phyloP scores from a whole-genome alignment of 2,888 invertebrate species.

The Ceraclea dissimilis region DNA sequence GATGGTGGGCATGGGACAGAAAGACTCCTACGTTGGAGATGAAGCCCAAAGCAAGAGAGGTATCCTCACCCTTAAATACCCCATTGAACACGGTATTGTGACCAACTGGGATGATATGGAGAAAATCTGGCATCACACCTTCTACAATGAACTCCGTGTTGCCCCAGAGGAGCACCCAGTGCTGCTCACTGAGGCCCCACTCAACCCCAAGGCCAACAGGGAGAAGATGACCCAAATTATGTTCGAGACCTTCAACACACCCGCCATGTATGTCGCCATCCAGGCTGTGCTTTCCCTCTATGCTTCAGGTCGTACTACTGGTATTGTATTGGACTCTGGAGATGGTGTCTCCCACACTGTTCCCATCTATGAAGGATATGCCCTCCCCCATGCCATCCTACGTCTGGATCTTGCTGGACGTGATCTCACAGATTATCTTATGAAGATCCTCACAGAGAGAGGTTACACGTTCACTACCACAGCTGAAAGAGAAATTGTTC shows the following conservation, averaged over 20 bases:
- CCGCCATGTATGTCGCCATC: constrained; percentile 92
- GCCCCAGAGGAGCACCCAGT: constrained; percentile 79
- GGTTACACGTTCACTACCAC: constrained; percentile 90
- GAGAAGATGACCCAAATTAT: constrained; percentile 92
- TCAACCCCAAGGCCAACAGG: constrained; percentile 7
- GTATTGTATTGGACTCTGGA: constrained; percentile 91
- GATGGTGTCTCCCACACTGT: constrained; percentile 95
- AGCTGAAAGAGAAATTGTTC: constrained; percentile 88
- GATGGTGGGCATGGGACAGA: constrained; percentile 56
- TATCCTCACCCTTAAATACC: constrained; percentile 78
- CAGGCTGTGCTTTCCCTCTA: constrained; percentile 89
- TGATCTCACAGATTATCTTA: constrained; percentile 86
- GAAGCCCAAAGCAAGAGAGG: constrained; percentile 88
- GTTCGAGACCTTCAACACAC: constrained; percentile 90
- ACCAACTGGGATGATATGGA: constrained; percentile 36
- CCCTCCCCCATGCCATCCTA: constrained; percentile 86
- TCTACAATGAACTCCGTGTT: constrained; percentile 53
- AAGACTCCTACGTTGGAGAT: constrained; percentile 89
- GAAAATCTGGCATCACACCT: constrained; percentile 70
- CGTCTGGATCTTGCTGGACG: constrained; percentile 90
- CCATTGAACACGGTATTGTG: constrained; percentile 46
- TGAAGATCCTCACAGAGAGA: constrained; percentile 89
- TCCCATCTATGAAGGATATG: constrained; percentile 93
- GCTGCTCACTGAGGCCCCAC: constrained; percentile 67
- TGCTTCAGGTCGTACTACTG: constrained; percentile 93